Conservation (phyloP, 2,888 invertebrate species). For the Didymodactylos carnosus region DNA sequence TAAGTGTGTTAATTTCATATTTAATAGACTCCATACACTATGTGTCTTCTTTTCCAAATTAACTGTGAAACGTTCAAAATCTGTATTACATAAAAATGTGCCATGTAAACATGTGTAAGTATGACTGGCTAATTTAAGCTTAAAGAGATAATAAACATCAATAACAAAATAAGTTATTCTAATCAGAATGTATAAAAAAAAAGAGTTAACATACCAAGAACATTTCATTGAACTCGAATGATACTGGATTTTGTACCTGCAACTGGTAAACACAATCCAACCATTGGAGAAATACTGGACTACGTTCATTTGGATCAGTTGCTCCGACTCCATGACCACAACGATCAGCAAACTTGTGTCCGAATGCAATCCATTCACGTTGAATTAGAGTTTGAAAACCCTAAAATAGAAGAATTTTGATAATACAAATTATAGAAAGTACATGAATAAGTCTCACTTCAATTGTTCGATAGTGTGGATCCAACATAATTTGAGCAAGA, state of each 20-base stretch:
- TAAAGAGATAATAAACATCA: not conserved
- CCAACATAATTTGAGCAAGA: constrained; percentile 68
- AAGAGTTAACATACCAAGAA: not conserved
- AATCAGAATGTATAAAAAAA: not conserved
- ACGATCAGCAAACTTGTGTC: constrained; percentile 90
- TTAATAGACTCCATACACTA: constrained; percentile 8
- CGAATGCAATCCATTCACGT: constrained; percentile 89
- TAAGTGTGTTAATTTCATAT: constrained; percentile 1
- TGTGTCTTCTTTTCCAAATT: not conserved
- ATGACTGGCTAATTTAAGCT: constrained; percentile 4
- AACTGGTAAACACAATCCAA: constrained; percentile 85
- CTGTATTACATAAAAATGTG: constrained; percentile 7
- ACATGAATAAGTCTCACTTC: constrained; percentile 41
- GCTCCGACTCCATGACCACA: constrained; percentile 45
- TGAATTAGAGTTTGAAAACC: constrained; percentile 80
- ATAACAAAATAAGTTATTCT: not conserved
- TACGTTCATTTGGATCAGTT: constrained; percentile 77
- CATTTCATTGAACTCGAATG: constrained; percentile 57
- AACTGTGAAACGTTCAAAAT: not conserved
- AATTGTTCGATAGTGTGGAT: constrained; percentile 77
- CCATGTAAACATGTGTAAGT: constrained; percentile 10
- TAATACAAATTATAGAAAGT: not conserved
- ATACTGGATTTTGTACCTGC: constrained; percentile 63
- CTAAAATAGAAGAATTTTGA: constrained; percentile 44
- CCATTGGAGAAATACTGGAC: constrained; percentile 94